Evolutionary conservation across 2,888 invertebrate species (phyloP), one percentile per base, ranked within the genome.

Genomic region (Oscheius sp.): DNA sequence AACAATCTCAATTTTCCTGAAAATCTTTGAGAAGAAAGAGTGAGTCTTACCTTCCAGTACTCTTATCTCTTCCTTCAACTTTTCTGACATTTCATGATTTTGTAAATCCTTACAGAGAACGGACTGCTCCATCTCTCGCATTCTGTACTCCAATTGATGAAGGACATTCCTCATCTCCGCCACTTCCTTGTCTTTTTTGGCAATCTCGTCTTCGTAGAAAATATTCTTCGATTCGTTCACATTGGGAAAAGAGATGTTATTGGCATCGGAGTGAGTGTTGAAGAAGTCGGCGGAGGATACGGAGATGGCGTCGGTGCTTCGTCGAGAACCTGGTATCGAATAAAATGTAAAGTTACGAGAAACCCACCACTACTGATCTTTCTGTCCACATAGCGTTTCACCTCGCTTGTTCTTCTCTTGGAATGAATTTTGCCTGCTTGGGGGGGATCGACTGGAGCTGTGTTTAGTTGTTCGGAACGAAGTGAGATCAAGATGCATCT

Each of bases 121-220:
- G 1, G 83, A 75, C 49, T 86, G 85, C 78, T 89, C 88, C 36
- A 90, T 87, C 74, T 90, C 90, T 6, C 90, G 86, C 67, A 90
- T 82, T 0, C 89, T 86, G 0, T 87, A 86, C 82, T 90, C 89
- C 47, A 88, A 73, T 54, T 87, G 87, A 85, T 91, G 90, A 78
- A 92, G 92, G 54, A 91, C 90, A 77, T 91, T 91, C 82, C 84
- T 80, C 56, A 88, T 74, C 30, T 83, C 75, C 22, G 82, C 80
- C 6, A 89, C 82, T 74, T 89, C 89, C 49, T 84, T 82, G 64
- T 94, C 94, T 30, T 93, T 92, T 81, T 94, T 94, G 17, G 92
- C 91, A 36, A 94, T 87, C 26, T 94, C 87, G 1, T 83, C 77
- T 50, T 82, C 82, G 56, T 82, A 82, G 65, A 73, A 82, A 17